These are phyloP conservation scores for Cenopis cana DNA, from an alignment of 2,888 invertebrate genomes.

Conservation along the genomic window DNA sequence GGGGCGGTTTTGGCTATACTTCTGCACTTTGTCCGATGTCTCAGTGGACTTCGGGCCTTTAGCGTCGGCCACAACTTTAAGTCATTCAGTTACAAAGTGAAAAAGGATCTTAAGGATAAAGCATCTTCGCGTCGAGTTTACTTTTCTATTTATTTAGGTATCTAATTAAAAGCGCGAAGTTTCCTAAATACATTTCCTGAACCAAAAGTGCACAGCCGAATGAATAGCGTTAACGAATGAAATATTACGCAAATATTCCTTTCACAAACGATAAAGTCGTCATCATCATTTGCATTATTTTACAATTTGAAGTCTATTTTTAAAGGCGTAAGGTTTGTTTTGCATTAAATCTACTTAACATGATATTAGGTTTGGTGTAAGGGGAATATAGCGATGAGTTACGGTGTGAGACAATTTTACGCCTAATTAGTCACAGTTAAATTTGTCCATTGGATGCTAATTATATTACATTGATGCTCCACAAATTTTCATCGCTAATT, in stretches of 20 bases:
- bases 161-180: background rate
- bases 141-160: background rate
- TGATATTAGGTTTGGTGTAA: constrained; percentile 8
- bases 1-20: background rate
- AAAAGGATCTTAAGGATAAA: constrained; percentile 2
- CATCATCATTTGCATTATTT: background rate
- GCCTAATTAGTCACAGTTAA: constrained; percentile 40
- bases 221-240: constrained; percentile 33
- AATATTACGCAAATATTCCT: constrained; percentile 34
- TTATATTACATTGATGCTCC: constrained; percentile 31
- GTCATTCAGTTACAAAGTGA: background rate
- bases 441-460: constrained; percentile 36
- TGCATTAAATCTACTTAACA: background rate
- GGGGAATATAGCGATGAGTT: constrained; percentile 25
- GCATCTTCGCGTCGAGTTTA: background rate
- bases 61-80: background rate
- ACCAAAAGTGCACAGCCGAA: constrained; percentile 15
- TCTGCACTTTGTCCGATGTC: background rate
- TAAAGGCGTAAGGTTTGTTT: background rate
- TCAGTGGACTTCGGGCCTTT: background rate
- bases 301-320: background rate
- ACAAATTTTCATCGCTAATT: constrained; percentile 33
- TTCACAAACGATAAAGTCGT: background rate
- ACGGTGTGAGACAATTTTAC: constrained; percentile 41
- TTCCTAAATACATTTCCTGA: constrained; percentile 3